Evolutionary conservation across 1,140 invertebrate species (phyloP).

Genomic region (Nasonia longicornis): DNA sequence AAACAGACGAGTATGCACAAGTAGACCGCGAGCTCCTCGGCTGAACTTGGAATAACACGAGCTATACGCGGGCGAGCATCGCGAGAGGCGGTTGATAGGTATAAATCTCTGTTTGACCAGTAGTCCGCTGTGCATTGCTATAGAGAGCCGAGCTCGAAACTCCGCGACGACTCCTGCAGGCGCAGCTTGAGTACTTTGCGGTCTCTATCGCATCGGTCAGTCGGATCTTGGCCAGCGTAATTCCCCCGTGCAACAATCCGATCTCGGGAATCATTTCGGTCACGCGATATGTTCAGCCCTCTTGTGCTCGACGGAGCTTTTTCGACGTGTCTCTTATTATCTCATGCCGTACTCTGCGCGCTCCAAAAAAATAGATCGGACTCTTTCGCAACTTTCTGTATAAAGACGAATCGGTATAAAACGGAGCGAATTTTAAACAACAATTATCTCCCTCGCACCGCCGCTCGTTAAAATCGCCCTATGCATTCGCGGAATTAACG

Average conservation of each 20-base stretch:
- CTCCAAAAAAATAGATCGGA: not conserved
- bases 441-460: not conserved
- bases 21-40: too few relatives aligned
- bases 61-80: too few relatives aligned
- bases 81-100: not conserved
- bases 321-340: not conserved
- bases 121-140: not conserved
- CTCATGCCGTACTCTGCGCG: not conserved
- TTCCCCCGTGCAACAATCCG: conserved; percentile 10
- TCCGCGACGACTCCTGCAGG: not conserved
- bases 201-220: conserved; percentile 11
- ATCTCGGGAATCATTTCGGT: conserved; percentile 9
- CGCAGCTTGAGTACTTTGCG: conserved; percentile 6
- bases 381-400: not conserved
- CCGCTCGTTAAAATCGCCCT: not conserved
- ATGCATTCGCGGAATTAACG: not conserved
- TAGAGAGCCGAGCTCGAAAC: not conserved
- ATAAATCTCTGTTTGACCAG: conserved; percentile 11
- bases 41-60: too few relatives aligned
- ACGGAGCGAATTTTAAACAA: not conserved
- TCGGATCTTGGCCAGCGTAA: not conserved
- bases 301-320: not conserved
- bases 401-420: not conserved
- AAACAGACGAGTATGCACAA: too few relatives aligned
- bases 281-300: not conserved